Evolutionary conservation across 2,797 vertebrate genomes (phyloP).

Genomic region (Galaxias olidus): DNA sequence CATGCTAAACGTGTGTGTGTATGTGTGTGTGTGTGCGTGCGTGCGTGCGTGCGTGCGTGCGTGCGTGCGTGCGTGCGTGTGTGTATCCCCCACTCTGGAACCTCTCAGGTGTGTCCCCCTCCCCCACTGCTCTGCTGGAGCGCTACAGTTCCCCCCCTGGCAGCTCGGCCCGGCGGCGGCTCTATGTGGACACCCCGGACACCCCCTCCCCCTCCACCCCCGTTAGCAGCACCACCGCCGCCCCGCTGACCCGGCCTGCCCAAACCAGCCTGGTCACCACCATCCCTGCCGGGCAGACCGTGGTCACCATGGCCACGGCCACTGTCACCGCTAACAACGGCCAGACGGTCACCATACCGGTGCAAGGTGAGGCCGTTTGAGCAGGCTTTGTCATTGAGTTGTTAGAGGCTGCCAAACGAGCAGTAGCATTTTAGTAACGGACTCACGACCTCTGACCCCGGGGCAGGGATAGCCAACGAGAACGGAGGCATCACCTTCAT

Average conservation of each 20-base stretch:
- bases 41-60: too few species aligned
- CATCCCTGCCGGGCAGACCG: slow-evolving; percentile 87
- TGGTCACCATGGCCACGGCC: slow-evolving; percentile 90
- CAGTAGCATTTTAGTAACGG: not conserved
- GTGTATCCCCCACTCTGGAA: not conserved
- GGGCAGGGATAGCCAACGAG: slow-evolving; percentile 89
- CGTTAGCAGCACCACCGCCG: slow-evolving; percentile 24
- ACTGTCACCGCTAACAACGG: slow-evolving; percentile 89
- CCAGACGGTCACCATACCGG: slow-evolving; percentile 88
- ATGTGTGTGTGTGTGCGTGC: too few species aligned
- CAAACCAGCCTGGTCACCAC: slow-evolving; percentile 75
- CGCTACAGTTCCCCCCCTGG: slow-evolving; percentile 84
- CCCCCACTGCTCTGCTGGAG: slow-evolving; percentile 80
- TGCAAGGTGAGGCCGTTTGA: slow-evolving; percentile 78
- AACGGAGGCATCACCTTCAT: slow-evolving; percentile 91
- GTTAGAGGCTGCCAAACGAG: not conserved
- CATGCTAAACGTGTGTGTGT: too few species aligned
- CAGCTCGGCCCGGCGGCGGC: slow-evolving; percentile 74
- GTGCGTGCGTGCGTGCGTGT: too few species aligned
- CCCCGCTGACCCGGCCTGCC: slow-evolving; percentile 32
- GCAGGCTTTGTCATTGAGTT: not conserved
- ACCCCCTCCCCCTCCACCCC: slow-evolving; percentile 31
- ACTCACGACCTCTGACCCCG: too few species aligned
- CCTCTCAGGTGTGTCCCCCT: slow-evolving; percentile 71
- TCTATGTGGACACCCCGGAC: slow-evolving; percentile 74